Evolutionary conservation across 2,113 vertebrate species (phyloP).

Genomic region (Malurus melanocephalus): DNA sequence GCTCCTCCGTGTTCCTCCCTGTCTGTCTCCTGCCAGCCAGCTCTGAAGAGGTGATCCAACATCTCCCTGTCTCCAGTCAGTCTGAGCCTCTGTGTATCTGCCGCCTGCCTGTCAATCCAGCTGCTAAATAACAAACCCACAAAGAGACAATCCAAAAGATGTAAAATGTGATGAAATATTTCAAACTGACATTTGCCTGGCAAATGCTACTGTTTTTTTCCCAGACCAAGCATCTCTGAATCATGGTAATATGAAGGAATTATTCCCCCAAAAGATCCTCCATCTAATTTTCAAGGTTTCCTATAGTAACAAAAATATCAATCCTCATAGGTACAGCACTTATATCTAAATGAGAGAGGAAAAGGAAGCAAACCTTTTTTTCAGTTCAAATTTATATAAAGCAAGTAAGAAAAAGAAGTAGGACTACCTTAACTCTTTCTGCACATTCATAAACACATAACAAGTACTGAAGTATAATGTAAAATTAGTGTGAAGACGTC

Average conservation of each 20-base stretch:
- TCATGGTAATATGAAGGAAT: not conserved
- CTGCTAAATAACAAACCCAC: not conserved
- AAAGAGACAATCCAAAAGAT: not conserved
- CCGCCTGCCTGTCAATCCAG: not conserved
- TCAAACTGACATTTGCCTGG: not conserved
- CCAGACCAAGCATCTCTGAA: not conserved
- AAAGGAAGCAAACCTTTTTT: not conserved
- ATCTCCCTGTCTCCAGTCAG: not conserved
- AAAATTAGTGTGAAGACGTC: not conserved
- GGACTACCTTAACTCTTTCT: not conserved
- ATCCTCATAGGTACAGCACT: not conserved
- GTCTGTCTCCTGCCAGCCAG: not conserved
- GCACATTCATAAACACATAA: not conserved
- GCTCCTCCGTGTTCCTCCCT: fast-evolving
- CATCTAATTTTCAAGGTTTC: not conserved
- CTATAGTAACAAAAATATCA: not conserved
- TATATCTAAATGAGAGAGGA: not conserved
- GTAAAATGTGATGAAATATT: not conserved
- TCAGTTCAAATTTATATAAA: not conserved
- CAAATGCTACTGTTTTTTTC: not conserved
- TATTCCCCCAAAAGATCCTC: not conserved
- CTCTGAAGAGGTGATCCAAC: not conserved
- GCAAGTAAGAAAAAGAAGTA: not conserved
- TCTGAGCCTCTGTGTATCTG: not conserved
- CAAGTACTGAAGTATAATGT: not conserved